phyloP scores from a whole-genome alignment of 2,113 vertebrate species.

The Apodemus sylvaticus region DNA sequence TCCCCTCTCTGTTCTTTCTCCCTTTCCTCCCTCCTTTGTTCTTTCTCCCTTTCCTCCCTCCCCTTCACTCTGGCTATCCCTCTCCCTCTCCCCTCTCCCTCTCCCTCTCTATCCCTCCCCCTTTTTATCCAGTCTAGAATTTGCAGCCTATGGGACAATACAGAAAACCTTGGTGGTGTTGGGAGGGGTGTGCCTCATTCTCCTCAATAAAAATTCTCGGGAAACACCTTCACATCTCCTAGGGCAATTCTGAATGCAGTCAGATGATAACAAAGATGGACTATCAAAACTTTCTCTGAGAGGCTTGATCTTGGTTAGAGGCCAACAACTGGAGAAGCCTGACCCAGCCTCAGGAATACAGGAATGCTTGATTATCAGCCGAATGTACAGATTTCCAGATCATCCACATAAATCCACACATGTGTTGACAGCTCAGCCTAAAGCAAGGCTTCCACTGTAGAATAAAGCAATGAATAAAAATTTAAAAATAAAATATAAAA shows the following conservation, averaged over 20 bases:
- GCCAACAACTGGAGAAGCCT: background rate
- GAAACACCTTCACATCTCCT: background rate
- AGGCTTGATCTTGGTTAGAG: background rate
- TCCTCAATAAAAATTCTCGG: background rate
- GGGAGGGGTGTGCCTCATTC: background rate
- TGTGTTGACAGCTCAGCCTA: background rate
- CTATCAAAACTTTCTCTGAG: background rate
- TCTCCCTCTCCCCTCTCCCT: too few relatives aligned
- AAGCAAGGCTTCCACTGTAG: background rate
- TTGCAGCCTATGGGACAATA: background rate
- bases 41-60: fast-evolving
- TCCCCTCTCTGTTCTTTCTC: background rate
- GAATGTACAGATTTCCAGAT: background rate
- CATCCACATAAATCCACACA: background rate
- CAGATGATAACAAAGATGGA: background rate
- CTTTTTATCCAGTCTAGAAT: background rate
- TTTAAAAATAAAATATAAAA: background rate
- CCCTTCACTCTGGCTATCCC: too few relatives aligned
- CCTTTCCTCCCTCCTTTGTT: too few relatives aligned
- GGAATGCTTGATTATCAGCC: background rate
- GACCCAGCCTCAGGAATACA: background rate
- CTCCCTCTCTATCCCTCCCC: too few relatives aligned
- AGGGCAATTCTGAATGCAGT: background rate
- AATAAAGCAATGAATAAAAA: background rate
- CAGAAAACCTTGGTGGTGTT: background rate